Evolutionary conservation across 1,140 invertebrate species (phyloP).

Genomic region (Drosophila hydei): DNA sequence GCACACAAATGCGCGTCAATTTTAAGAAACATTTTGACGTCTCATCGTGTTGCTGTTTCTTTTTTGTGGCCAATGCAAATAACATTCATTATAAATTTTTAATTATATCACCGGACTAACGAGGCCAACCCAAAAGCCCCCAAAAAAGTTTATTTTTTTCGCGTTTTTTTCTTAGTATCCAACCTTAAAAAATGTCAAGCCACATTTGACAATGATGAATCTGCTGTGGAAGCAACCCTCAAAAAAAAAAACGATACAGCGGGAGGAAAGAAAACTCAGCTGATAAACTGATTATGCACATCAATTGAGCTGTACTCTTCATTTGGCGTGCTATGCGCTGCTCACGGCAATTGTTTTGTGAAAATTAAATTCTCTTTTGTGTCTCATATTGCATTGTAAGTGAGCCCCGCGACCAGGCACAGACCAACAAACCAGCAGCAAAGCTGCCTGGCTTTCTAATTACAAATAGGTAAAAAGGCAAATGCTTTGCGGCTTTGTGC

Average conservation of each 20-base stretch:
- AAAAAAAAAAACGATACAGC: background rate
- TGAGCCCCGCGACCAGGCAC: slow-evolving; percentile 11
- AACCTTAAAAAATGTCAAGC: slow-evolving; percentile 70
- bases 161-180: slow-evolving; percentile 3
- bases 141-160: slow-evolving; percentile 69
- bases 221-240: slow-evolving; percentile 60
- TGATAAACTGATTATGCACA: slow-evolving; percentile 81
- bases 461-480: slow-evolving; percentile 69
- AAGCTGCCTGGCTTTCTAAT: slow-evolving; percentile 59
- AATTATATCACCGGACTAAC: slow-evolving; percentile 68
- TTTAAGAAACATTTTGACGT: slow-evolving; percentile 58
- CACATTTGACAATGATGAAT: slow-evolving; percentile 80
- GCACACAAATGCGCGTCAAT: slow-evolving; percentile 76
- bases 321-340: slow-evolving; percentile 11
- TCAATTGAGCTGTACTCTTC: slow-evolving; percentile 67
- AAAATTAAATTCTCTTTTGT: slow-evolving; percentile 80
- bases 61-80: slow-evolving; percentile 77
- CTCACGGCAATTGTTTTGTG: slow-evolving; percentile 78
- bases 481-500: slow-evolving; percentile 72
- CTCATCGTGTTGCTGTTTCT: slow-evolving; percentile 48
- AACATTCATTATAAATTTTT: slow-evolving; percentile 84
- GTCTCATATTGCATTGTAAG: slow-evolving; percentile 58
- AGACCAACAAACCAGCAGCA: slow-evolving; percentile 2
- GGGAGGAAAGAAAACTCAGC: slow-evolving; percentile 36
- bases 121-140: slow-evolving; percentile 36